phyloP scores from a whole-genome alignment of 2,113 vertebrate genomes.

The human (Homo sapiens) region DNA sequence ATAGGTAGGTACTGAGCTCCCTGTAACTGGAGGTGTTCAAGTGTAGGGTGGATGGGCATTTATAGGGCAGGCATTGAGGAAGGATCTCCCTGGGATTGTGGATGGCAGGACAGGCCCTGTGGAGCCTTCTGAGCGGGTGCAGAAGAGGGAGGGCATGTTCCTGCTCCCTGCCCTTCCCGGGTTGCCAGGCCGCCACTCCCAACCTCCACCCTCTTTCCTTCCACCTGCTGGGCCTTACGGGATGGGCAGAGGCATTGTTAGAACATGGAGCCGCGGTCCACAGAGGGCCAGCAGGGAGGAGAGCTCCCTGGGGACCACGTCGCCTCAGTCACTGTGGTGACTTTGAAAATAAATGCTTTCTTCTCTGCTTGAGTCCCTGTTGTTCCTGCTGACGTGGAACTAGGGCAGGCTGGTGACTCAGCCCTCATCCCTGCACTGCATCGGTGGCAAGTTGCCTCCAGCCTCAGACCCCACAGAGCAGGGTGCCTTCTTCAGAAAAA shows the following conservation, averaged over 20 bases:
- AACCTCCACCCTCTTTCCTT: not conserved
- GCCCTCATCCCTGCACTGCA: slow-evolving; percentile 10
- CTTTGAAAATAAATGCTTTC: slow-evolving; percentile 37
- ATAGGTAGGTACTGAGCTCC: not conserved
- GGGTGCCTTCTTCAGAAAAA: not conserved
- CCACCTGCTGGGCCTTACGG: not conserved
- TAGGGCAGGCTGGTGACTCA: slow-evolving; percentile 67
- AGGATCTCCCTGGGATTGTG: not conserved
- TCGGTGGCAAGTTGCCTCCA: not conserved
- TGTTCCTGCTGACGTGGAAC: slow-evolving; percentile 56
- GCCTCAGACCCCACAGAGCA: not conserved
- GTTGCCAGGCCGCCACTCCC: rapidly evolving
- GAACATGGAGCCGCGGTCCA: not conserved
- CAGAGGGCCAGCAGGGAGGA: not conserved
- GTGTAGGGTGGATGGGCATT: not conserved
- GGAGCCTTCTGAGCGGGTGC: not conserved
- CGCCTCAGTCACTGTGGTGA: not conserved
- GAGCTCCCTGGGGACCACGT: not conserved
- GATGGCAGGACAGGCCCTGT: not conserved
- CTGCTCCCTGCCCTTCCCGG: not conserved
- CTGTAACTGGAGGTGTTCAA: not conserved
- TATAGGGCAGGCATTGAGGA: not conserved
- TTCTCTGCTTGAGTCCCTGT: not conserved
- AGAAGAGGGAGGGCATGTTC: rapidly evolving
- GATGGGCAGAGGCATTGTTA: not conserved